Base-by-base conservation (phyloP, 2,888 invertebrate genomes). In the Drosophila colorata region DNA sequence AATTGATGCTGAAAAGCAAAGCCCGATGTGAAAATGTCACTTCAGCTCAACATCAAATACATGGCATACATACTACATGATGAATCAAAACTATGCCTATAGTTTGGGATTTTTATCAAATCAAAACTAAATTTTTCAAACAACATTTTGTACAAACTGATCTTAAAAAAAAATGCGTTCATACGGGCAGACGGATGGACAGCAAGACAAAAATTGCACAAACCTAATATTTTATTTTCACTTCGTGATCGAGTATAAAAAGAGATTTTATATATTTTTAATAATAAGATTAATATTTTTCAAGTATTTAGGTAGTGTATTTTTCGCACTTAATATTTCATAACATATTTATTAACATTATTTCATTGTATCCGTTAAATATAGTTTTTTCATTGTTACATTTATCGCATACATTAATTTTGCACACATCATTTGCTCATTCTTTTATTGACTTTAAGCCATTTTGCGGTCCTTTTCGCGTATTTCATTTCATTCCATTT, bases 371-470 rank as follows among this genome's bases (percentile, higher is more conserved):
- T 38, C n/a, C 7, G 5, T 8, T 23, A 23, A 25, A 40, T n/a
- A 35, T 43, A 38, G 35, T 59, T 48, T 13, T n/a, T 25, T 16
- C 18, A 31, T 49, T 33, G 46, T n/a, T 33, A 4, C 38, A 23
- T 33, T 57, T 49, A 70, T 70, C 52, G 33, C 33, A 56, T 14
- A 23, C 57, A 81, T 74, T 80, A 43, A 74, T 71, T 69, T 69
- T 58, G 52, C 60, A 82, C 69, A 65, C 80, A 86, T 65, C 56
- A 80, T 82, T 86, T 85, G 66, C 37, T 78, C 51, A 70, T 63
- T 41, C 48, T 9, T 44, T 67, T 55, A 70, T 53, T 75, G 64
- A 63, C 69, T 63, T 82, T 67, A 83, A 82, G 63, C 80, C 59
- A 53, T 69, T 83, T 68, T 71, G 70, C 40, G 79, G 68, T 55